These are phyloP conservation scores for Heteromurus nitidus DNA, from an alignment of 2,888 invertebrate genomes.

Conservation along the genomic window DNA sequence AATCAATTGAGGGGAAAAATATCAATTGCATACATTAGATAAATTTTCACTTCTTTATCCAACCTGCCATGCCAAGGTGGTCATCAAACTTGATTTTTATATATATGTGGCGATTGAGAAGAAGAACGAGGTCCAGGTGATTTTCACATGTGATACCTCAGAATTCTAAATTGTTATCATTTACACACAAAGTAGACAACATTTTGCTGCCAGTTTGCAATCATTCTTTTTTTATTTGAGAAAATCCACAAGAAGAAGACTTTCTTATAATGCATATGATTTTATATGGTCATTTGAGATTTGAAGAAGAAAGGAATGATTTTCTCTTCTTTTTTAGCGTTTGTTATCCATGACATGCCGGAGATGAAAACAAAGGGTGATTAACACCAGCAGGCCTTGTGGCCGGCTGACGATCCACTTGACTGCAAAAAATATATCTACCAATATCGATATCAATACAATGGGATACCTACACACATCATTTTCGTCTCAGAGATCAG, in stretches of 20 bases:
- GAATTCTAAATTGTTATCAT: not conserved
- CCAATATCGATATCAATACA: not conserved
- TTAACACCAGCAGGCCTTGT: conserved; percentile 3
- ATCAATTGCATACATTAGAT: not conserved
- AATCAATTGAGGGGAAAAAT: conserved; percentile 2
- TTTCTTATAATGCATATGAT: too few species aligned
- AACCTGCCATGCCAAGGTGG: conserved; percentile 38
- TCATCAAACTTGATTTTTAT: conserved; percentile 33
- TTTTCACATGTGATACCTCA: not conserved
- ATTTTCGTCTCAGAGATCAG: not conserved
- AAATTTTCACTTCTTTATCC: conserved; percentile 14
- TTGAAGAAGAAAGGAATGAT: too few species aligned
- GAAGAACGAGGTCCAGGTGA: conserved; percentile 26
- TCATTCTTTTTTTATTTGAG: too few species aligned
- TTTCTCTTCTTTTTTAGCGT: too few species aligned
- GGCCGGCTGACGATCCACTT: conserved; percentile 35
- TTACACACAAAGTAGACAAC: not conserved
- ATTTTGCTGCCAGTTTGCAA: too few species aligned
- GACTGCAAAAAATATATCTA: conserved; percentile 9
- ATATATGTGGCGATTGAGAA: too few species aligned
- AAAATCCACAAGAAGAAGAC: too few species aligned
- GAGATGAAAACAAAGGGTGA: conserved; percentile 25
- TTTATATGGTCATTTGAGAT: too few species aligned
- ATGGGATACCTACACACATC: not conserved
- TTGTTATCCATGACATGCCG: conserved; percentile 8